These are phyloP conservation scores for Silurus aristotelis DNA, from an alignment of 2,797 vertebrate genomes.

Conservation along the genomic window DNA sequence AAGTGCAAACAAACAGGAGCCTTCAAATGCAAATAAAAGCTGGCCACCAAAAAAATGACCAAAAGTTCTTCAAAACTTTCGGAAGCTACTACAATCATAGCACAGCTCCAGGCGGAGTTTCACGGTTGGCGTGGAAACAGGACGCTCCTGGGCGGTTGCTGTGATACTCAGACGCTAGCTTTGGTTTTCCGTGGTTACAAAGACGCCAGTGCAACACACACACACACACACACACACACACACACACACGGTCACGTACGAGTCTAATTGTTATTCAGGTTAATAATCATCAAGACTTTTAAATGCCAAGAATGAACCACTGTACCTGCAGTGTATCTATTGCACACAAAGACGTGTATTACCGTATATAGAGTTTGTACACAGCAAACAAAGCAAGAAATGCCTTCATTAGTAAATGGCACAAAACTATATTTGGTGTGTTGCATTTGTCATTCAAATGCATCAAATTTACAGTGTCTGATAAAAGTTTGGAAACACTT, in stretches of 20 bases:
- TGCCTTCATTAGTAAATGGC: too few relatives aligned
- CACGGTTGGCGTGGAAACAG: slow-evolving; percentile 63
- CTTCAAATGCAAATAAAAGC: neutral
- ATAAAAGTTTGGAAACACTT: too few relatives aligned
- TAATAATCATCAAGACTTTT: neutral
- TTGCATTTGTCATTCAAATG: too few relatives aligned
- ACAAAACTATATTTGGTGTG: too few relatives aligned
- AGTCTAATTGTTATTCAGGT: neutral
- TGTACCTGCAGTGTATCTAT: neutral
- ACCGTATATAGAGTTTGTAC: neutral
- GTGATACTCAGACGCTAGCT: slow-evolving; percentile 64
- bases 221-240: neutral
- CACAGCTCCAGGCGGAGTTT: slow-evolving; percentile 25
- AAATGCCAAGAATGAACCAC: too few relatives aligned
- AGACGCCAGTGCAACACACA: slow-evolving; percentile 44
- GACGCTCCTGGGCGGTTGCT: slow-evolving; percentile 61
- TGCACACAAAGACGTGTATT: neutral
- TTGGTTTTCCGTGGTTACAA: slow-evolving; percentile 61
- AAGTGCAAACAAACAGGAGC: neutral
- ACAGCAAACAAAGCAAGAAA: neutral
- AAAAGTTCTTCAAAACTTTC: slow-evolving; percentile 37
- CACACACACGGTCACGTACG: neutral
- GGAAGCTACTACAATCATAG: slow-evolving; percentile 34
- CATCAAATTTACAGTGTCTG: too few relatives aligned
- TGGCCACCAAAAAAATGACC: neutral